A percentile compares a stretch with the other conserved stretches of the same genome.
Conservation (phyloP, 1,140 invertebrate genomes). For the Trichogramma pretiosum region DNA sequence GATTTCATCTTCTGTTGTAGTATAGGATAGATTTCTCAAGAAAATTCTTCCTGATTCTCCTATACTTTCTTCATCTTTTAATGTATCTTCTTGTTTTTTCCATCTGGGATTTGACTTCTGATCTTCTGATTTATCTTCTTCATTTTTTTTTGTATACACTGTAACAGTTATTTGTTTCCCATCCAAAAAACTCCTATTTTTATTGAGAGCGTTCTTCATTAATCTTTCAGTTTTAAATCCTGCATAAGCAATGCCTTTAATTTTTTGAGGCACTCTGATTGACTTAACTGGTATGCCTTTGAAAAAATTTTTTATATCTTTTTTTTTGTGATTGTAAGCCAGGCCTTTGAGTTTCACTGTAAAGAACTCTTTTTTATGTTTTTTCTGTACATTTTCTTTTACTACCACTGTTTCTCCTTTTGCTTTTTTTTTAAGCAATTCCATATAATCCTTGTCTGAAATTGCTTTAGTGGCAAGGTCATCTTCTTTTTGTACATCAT, state of each 20-base stretch:
- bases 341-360: conserved; percentile 60
- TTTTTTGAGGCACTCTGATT: conserved; percentile 67
- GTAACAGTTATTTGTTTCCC: conserved; percentile 57
- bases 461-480: conserved; percentile 59
- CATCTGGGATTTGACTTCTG: conserved; percentile 46
- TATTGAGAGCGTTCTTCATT: conserved; percentile 71
- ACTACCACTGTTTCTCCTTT: background rate
- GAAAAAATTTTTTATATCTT: conserved; percentile 77
- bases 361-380: conserved; percentile 44
- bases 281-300: conserved; percentile 67
- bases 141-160: conserved; percentile 52
- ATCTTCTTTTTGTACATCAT: conserved; percentile 36
- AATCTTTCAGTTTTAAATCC: conserved; percentile 79
- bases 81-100: conserved; percentile 59
- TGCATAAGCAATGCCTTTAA: conserved; percentile 82
- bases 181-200: conserved; percentile 77
- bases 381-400: conserved; percentile 12
- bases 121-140: conserved; percentile 32
- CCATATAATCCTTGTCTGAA: conserved; percentile 55
- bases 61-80: conserved; percentile 71
- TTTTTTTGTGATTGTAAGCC: conserved; percentile 64
- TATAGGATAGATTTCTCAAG: conserved; percentile 87
- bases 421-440: conserved; percentile 42
- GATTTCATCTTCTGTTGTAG: conserved; percentile 80
- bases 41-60: conserved; percentile 90